These are phyloP conservation scores for Sphaerophoria taeniata DNA, from an alignment of 2,888 invertebrate genomes.

Conservation along the genomic window DNA sequence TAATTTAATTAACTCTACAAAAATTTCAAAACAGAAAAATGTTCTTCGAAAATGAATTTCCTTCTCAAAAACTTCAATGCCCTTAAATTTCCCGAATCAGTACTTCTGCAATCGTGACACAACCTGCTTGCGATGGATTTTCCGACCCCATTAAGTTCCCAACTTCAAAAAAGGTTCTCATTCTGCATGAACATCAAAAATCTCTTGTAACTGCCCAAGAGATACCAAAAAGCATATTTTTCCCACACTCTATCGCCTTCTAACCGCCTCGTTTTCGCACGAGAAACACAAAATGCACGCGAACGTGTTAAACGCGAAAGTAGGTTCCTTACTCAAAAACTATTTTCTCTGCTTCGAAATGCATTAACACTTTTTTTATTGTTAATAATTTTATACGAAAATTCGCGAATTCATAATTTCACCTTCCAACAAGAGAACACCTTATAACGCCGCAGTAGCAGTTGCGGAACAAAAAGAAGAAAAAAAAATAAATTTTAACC, in stretches of 20 bases:
- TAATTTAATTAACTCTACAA: not conserved
- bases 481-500: slow-evolving; percentile 16
- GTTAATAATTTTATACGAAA: slow-evolving; percentile 30
- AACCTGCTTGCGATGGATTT: slow-evolving; percentile 43
- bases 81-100: slow-evolving; percentile 57
- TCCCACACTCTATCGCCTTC: not conserved
- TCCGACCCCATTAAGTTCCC: slow-evolving; percentile 41
- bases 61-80: slow-evolving; percentile 22
- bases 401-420: slow-evolving; percentile 54
- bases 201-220: slow-evolving; percentile 2
- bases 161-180: slow-evolving; percentile 6
- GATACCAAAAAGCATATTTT: not conserved
- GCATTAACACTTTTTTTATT: not conserved
- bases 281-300: slow-evolving; percentile 9
- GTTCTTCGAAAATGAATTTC: not conserved
- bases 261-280: too few relatives aligned
- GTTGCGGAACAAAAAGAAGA: not conserved
- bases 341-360: not conserved
- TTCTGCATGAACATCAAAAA: slow-evolving; percentile 4
- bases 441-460: slow-evolving; percentile 7
- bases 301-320: slow-evolving; percentile 7
- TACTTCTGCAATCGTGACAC: slow-evolving; percentile 63
- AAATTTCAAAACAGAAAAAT: not conserved
- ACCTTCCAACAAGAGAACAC: slow-evolving; percentile 7
- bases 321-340: slow-evolving; percentile 3